Conservation (phyloP, 2,113 vertebrate species). For the Syngnathus floridae region DNA sequence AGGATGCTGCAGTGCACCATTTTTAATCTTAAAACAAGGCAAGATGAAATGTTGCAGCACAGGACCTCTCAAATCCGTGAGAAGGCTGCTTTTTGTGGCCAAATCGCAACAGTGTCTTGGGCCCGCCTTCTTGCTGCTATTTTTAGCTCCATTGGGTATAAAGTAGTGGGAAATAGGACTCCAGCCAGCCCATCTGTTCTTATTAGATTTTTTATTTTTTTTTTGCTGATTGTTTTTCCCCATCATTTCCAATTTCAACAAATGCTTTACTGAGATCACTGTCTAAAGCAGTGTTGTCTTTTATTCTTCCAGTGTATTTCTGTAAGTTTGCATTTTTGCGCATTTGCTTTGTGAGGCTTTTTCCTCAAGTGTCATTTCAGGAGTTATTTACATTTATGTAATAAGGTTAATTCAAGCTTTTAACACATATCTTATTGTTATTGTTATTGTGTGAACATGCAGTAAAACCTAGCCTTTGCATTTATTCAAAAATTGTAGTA, state of each 20-base stretch:
- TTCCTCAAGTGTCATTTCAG: slow-evolving; percentile 23
- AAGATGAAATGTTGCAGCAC: slow-evolving; percentile 14
- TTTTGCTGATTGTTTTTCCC: slow-evolving; percentile 50
- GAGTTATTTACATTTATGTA: slow-evolving; percentile 50
- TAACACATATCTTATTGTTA: slow-evolving; percentile 56
- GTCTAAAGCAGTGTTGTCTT: slow-evolving; percentile 16
- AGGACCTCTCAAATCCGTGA: slow-evolving; percentile 22
- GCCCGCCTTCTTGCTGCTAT: slow-evolving; percentile 45
- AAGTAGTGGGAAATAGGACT: slow-evolving; percentile 45
- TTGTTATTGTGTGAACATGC: slow-evolving; percentile 47
- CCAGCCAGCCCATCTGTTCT: slow-evolving; percentile 57
- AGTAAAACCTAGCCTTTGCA: slow-evolving; percentile 40
- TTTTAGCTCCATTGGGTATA: slow-evolving; percentile 51
- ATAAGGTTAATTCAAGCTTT: slow-evolving; percentile 41
- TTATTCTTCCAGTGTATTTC: background rate
- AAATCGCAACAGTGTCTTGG: slow-evolving; percentile 32
- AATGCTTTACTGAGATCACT: slow-evolving; percentile 44
- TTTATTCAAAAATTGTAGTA: slow-evolving; percentile 51
- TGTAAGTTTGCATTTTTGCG: slow-evolving; percentile 20
- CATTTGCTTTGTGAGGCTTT: slow-evolving; percentile 29
- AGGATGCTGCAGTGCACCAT: slow-evolving; percentile 9
- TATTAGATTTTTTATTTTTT: slow-evolving; percentile 21
- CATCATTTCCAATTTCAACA: slow-evolving; percentile 37
- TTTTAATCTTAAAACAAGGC: slow-evolving; percentile 25
- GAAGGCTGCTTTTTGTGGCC: slow-evolving; percentile 19